phyloP scores from a whole-genome alignment of 1,140 invertebrate genomes.

The Oscheius sp. region DNA sequence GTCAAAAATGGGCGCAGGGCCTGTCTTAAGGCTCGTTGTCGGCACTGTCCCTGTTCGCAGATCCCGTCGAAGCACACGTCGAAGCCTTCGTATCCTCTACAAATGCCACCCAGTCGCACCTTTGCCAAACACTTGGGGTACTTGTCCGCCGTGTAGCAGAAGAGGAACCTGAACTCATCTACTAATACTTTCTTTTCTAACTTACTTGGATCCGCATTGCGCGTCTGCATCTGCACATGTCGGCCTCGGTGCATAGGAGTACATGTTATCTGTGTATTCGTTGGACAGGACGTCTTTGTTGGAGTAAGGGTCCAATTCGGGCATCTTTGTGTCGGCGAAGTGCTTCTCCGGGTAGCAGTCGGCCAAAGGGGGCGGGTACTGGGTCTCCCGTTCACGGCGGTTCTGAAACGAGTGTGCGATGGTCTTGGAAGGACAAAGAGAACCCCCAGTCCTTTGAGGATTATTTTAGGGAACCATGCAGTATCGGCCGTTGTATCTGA shows the following conservation, averaged over 20 bases:
- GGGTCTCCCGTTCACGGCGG: constrained; percentile 44
- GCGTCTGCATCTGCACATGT: constrained; percentile 37
- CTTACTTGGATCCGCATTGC: constrained; percentile 50
- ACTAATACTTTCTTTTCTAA: background rate
- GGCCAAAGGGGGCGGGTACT: constrained; percentile 46
- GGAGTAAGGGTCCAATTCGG: constrained; percentile 33
- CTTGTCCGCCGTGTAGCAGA: constrained; percentile 47
- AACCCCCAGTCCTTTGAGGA: too few species aligned
- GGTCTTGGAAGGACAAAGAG: background rate
- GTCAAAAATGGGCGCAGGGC: background rate
- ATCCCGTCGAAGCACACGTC: constrained; percentile 35
- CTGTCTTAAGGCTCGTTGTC: background rate
- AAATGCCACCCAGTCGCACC: constrained; percentile 38
- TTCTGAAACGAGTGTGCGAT: too few species aligned
- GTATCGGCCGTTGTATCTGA: too few species aligned
- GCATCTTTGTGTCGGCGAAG: constrained; percentile 36
- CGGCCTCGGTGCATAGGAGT: constrained; percentile 53
- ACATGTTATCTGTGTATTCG: constrained; percentile 56
- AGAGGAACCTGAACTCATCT: constrained; percentile 41
- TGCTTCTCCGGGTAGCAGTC: constrained; percentile 46
- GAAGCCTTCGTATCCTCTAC: constrained; percentile 36
- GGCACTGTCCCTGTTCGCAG: constrained; percentile 16
- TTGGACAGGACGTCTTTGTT: constrained; percentile 51
- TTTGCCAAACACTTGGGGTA: constrained; percentile 50
- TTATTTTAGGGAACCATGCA: too few species aligned